Base-by-base conservation (phyloP, 2,888 invertebrate species). In the Heteromurus nitidus region DNA sequence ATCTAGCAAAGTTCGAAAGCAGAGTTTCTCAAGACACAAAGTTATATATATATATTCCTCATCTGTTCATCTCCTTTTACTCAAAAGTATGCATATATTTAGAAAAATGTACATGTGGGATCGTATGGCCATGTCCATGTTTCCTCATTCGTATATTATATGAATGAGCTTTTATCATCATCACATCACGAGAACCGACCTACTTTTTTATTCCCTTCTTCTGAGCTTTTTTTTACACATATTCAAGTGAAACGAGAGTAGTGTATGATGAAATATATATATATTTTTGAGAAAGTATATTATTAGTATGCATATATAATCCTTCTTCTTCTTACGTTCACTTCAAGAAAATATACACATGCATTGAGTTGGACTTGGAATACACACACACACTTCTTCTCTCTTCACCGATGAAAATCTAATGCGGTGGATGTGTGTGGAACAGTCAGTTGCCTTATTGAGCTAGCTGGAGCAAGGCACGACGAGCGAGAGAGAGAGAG, bases 401-500 rank as follows among this genome's bases (percentile, higher is more conserved):
- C n/a, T n/a, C 7, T 3, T 47, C 3, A 47, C 11, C n/a, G 9
- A 55, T 26, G 55, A 55, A 62, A 55, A 62, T 30, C 62, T 77
- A 62, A 62, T 80, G 80, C 60, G 60, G 55, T 36, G 36, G 36
- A 9, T 36, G 75, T 36, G 77, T 77, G 77, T 68, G 50, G 47
- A 47, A 67, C 65, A 36, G 53, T 80, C 80, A 80, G 80, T 80
- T 80, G 80, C 80, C 80, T 80, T 80, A 80, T 80, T 80, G 80
- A 80, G 73, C 80, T 80, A 80, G 80, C 80, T 80, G 80, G 80
- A 77, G 80, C 72, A 80, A 80, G 80, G 80, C 80, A 80, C 80
- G 80, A 80, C 31, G 28, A 69, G 30, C 30, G 69, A 16, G 42
- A 60, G 60, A 28, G 60, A 60, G 13, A n/a, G n/a, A n/a, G 44